Conservation (phyloP, 1,140 invertebrate species). For the Mylabris phalerata region DNA sequence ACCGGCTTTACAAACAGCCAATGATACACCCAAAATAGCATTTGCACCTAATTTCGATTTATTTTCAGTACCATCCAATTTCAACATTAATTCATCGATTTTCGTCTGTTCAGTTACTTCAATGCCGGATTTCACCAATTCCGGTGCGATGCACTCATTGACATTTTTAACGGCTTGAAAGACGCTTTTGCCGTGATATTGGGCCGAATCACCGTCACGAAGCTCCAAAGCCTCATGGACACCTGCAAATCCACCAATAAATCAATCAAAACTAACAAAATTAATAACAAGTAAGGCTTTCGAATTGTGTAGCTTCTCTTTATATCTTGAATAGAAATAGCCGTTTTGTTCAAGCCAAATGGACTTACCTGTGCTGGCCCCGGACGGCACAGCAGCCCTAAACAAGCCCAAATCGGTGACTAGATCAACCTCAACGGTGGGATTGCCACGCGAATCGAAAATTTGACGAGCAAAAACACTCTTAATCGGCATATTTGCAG, state of each 20-base stretch:
- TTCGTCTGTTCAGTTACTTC: constrained; percentile 84
- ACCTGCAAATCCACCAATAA: constrained; percentile 22
- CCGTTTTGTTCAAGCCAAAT: neutral
- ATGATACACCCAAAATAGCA: constrained; percentile 92
- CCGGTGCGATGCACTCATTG: constrained; percentile 77
- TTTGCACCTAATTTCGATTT: constrained; percentile 94
- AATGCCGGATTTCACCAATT: constrained; percentile 73
- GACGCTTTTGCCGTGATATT: constrained; percentile 94
- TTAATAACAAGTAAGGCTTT: neutral
- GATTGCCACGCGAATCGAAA: constrained; percentile 97
- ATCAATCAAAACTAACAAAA: too few species aligned
- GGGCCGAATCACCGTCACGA: constrained; percentile 80
- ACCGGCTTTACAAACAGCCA: constrained; percentile 93
- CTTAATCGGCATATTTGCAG: constrained; percentile 45
- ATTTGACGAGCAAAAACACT: constrained; percentile 93
- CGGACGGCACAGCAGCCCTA: constrained; percentile 94
- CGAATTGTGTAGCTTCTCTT: too few species aligned
- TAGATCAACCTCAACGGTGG: constrained; percentile 95
- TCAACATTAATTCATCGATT: constrained; percentile 88
- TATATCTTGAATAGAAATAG: too few species aligned
- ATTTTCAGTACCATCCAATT: constrained; percentile 92
- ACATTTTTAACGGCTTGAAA: constrained; percentile 89
- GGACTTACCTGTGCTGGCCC: constrained; percentile 81
- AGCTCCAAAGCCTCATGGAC: constrained; percentile 95
- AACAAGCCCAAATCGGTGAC: constrained; percentile 80